A percentile compares a stretch with the other conserved stretches of the same genome.
Evolutionary conservation across 2,888 invertebrate genomes (phyloP).

Genomic region (Orthosia cruda): DNA sequence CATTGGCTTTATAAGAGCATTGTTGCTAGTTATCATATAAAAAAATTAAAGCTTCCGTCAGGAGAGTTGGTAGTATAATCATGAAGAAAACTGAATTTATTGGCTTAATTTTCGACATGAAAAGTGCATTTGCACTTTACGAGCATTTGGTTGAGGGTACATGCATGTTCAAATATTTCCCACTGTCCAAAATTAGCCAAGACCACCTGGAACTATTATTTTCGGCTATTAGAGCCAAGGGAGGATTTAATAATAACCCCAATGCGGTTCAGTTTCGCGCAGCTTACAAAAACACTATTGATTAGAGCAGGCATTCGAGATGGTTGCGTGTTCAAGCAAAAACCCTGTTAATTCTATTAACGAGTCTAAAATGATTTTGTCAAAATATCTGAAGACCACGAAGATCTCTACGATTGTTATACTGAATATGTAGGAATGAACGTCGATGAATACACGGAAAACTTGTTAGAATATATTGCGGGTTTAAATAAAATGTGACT

Average conservation of each 20-base stretch:
- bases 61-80: conserved; percentile 33
- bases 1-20: neutral
- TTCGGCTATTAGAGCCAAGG: conserved; percentile 49
- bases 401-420: conserved; percentile 1
- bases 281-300: neutral
- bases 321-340: too few relatives aligned
- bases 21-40: neutral
- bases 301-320: neutral
- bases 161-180: neutral
- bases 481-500: conserved; percentile 2
- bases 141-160: neutral
- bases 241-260: conserved; percentile 60
- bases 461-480: neutral
- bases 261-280: conserved; percentile 23
- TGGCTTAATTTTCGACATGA: neutral
- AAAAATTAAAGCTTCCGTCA: neutral
- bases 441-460: conserved; percentile 1
- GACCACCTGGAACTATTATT: conserved; percentile 23
- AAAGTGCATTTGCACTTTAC: neutral
- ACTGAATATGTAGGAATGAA: conserved; percentile 2
- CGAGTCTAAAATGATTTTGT: neutral
- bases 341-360: neutral
- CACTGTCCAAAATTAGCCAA: conserved; percentile 21
- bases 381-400: neutral
- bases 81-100: conserved; percentile 55